Evolutionary conservation across 2,113 vertebrate species (phyloP).

Genomic region (Bos javanicus): DNA sequence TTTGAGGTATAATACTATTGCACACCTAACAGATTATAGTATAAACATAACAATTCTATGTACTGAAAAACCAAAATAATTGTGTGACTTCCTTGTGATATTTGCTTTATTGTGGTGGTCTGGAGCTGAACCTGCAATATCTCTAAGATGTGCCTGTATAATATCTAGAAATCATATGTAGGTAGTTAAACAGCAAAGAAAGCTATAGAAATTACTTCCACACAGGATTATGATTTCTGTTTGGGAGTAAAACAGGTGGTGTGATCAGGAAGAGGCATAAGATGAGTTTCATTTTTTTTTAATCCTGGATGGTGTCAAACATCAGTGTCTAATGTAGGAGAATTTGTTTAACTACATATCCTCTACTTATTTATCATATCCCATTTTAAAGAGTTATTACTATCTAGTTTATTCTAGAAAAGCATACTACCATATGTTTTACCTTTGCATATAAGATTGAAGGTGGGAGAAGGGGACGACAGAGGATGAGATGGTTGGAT

Average conservation of each 20-base stretch:
- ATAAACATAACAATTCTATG: not conserved
- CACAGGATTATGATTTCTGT: not conserved
- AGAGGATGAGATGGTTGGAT: not conserved
- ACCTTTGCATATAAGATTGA: not conserved
- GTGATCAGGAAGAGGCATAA: not conserved
- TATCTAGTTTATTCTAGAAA: not conserved
- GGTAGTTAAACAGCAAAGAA: not conserved
- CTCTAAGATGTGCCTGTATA: not conserved
- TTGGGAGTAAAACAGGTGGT: not conserved
- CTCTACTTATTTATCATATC: not conserved
- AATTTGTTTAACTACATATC: not conserved
- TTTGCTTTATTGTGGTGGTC: not conserved
- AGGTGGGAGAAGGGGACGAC: not conserved
- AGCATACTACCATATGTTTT: not conserved
- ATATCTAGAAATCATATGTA: not conserved
- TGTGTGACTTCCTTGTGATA: not conserved
- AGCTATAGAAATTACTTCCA: not conserved
- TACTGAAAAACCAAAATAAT: not conserved
- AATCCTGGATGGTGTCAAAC: not conserved
- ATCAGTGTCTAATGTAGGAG: not conserved
- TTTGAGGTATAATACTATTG: not conserved
- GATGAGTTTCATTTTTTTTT: not conserved
- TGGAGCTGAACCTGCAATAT: not conserved
- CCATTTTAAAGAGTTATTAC: not conserved
- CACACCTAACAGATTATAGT: not conserved